phyloP scores from a whole-genome alignment of 1,140 invertebrate genomes.

The Bursaphelenchus mucronatus region DNA sequence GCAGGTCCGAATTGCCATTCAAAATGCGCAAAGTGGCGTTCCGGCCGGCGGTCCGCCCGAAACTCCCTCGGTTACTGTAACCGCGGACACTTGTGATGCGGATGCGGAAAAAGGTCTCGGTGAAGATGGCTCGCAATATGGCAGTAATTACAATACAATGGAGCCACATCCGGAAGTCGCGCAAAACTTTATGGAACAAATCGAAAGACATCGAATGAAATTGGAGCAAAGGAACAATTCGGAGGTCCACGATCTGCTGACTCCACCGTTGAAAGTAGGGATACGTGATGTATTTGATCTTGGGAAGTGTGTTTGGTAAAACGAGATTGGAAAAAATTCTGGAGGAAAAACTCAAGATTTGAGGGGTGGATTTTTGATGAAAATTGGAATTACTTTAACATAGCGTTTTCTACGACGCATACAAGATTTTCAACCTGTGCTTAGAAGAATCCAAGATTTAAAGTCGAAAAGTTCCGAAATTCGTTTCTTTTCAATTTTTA shows the following conservation, averaged over 20 bases:
- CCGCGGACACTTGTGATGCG: not conserved
- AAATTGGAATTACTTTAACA: too few species aligned
- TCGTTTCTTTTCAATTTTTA: too few species aligned
- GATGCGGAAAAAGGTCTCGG: slow-evolving; percentile 17
- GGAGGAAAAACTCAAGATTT: too few species aligned
- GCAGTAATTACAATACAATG: not conserved
- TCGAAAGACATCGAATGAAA: not conserved
- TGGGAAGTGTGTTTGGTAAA: too few species aligned
- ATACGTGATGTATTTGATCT: not conserved
- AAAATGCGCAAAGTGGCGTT: slow-evolving; percentile 42
- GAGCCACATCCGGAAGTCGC: not conserved
- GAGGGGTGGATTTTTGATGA: too few species aligned
- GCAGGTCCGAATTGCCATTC: slow-evolving; percentile 49
- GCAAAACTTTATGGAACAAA: slow-evolving; percentile 5
- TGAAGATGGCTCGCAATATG: not conserved
- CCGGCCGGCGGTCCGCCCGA: slow-evolving; percentile 19
- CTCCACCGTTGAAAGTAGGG: not conserved
- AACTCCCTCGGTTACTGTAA: not conserved
- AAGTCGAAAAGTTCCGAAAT: too few species aligned
- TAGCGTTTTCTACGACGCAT: too few species aligned
- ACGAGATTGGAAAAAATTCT: too few species aligned
- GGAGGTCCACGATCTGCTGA: too few species aligned
- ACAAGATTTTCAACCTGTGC: too few species aligned
- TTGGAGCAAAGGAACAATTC: too few species aligned
- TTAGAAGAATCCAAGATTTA: too few species aligned